Evolutionary conservation across 2,113 vertebrate species (phyloP), one percentile per base, ranked within the genome.

Genomic region (Syrmaticus mikado): DNA sequence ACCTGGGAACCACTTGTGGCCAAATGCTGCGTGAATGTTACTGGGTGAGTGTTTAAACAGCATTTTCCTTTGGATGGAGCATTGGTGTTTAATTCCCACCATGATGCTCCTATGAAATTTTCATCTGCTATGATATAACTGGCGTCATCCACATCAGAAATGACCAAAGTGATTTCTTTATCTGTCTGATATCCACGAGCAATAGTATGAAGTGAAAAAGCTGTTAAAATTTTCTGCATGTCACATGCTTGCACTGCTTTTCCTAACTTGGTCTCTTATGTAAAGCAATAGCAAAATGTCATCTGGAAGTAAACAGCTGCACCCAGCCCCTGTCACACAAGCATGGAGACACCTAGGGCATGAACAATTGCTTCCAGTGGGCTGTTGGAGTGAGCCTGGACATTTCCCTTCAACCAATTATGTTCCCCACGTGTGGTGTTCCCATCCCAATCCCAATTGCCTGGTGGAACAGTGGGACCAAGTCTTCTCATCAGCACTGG

Each of bases 231-330:
- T 75, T 82, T 18, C n/a, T n/a, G 8, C 21, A 10, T 46, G n/a
- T 70, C 62, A 82, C 62, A 75, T 87, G 24, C 10, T 24, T 52
- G 70, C n/a, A 18, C 43, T 61, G 43, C 60, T 67, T 73, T 55
- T 55, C 53, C 41, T 36, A 62, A 4, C 45, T 68, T 68, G 7
- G 16, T 6, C 36, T 87, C 40, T 91, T 85, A 73, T 2, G 13
- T 72, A 79, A 80, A 92, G 61, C 38, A 77, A 48, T 14, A 81
- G 45, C 58, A 76, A 68, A 93, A 85, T 76, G 87, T 76, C 71
- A 92, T 3, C 48, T 85, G 85, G 82, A 85, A 60, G 87, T 38
- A 64, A 71, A 32, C 27, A 0, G 2, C 74, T 58, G 77, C 76
- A 57, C 60, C 72, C 46, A 55, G 32, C 12, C 53, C 30, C 66